Percentiles rank a stretch among this genome's conserved stretches.
phyloP scores from a whole-genome alignment of 1,140 invertebrate genomes.

The Monomorium pharaonis region DNA sequence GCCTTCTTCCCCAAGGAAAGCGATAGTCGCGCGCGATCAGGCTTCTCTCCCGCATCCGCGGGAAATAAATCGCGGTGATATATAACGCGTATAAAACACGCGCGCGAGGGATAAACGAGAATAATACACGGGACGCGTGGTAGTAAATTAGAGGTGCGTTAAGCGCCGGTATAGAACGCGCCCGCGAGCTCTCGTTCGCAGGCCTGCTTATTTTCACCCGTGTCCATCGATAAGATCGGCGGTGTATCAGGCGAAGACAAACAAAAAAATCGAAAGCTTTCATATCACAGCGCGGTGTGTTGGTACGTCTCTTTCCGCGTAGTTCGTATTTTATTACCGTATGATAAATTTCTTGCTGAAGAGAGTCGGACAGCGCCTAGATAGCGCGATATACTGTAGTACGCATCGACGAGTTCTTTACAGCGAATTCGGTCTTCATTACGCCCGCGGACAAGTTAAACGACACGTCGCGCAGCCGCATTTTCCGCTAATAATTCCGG shows the following conservation, averaged over 20 bases:
- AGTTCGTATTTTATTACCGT: background rate
- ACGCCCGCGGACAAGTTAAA: background rate
- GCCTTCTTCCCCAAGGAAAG: background rate
- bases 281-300: background rate
- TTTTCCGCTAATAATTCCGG: background rate
- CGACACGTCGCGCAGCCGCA: background rate
- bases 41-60: background rate
- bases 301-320: background rate
- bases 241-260: background rate
- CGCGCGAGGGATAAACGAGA: conserved; percentile 43
- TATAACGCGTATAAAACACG: background rate
- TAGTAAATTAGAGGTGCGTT: conserved; percentile 55
- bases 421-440: conserved; percentile 8
- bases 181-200: conserved; percentile 49
- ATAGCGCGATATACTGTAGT: background rate
- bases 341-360: conserved; percentile 7
- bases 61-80: conserved; percentile 46
- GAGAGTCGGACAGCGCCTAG: background rate
- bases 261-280: background rate
- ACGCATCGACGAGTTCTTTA: conserved; percentile 5
- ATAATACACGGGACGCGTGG: conserved; percentile 30
- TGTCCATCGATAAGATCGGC: conserved; percentile 40
- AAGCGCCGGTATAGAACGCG: conserved; percentile 14
- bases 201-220: conserved; percentile 50
- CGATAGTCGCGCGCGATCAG: background rate